phyloP scores from a whole-genome alignment of 2,888 invertebrate species.

The Papilio elwesi region DNA sequence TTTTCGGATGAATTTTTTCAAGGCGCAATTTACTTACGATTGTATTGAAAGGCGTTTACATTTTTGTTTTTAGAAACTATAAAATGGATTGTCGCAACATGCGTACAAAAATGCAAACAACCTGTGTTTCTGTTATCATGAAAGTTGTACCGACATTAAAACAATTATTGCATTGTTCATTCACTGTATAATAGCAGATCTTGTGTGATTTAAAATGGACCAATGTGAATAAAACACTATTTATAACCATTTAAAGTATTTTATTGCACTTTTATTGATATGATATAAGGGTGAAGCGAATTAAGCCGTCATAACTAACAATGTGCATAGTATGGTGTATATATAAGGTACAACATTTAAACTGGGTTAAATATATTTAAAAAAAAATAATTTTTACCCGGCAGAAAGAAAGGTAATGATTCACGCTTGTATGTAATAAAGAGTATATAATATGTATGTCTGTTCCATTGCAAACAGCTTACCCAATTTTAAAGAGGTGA shows the following conservation, averaged over 20 bases:
- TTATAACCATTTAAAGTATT: constrained; percentile 41
- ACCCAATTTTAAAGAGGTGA: too few relatives aligned
- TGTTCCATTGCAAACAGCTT: too few relatives aligned
- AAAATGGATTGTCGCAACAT: background rate
- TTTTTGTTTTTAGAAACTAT: background rate
- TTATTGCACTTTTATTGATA: constrained; percentile 46
- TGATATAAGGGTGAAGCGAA: constrained; percentile 13
- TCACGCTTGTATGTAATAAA: too few relatives aligned
- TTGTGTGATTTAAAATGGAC: constrained; percentile 57
- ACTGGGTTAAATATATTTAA: too few relatives aligned
- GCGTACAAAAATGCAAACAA: background rate
- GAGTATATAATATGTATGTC: too few relatives aligned
- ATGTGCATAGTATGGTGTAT: background rate
- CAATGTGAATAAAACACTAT: constrained; percentile 58
- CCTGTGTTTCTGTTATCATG: background rate
- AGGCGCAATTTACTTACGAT: too few relatives aligned
- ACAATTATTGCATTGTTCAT: constrained; percentile 26
- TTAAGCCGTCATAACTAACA: background rate
- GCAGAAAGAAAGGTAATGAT: too few relatives aligned
- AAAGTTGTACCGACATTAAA: constrained; percentile 1
- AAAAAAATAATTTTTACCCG: too few relatives aligned
- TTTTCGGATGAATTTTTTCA: background rate
- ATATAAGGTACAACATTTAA: too few relatives aligned
- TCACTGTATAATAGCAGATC: constrained; percentile 44
- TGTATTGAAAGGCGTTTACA: background rate